These are phyloP conservation scores for Artibeus lituratus DNA, from an alignment of 2,797 vertebrate genomes.

Conservation along the genomic window DNA sequence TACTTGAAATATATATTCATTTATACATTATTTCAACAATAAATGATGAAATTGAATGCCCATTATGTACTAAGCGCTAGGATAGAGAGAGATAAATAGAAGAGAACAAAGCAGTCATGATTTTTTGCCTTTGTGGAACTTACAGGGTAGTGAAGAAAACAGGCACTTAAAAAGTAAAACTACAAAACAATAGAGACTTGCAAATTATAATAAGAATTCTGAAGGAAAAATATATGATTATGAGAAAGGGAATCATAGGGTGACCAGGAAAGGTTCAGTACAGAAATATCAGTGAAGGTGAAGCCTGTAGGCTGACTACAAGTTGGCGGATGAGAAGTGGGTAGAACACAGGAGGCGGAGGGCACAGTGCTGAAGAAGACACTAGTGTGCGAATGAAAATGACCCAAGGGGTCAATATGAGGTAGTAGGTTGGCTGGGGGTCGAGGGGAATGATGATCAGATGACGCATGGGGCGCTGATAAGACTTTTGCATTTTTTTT, in stretches of 20 bases:
- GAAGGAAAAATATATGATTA: background rate
- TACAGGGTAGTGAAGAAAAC: background rate
- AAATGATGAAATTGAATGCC: background rate
- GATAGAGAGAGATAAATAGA: background rate
- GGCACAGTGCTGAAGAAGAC: background rate
- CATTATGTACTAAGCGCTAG: background rate
- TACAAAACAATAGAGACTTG: background rate
- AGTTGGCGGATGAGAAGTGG: background rate
- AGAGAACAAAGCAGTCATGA: background rate
- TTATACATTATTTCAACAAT: slow-evolving; percentile 17
- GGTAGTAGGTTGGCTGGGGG: too few relatives aligned
- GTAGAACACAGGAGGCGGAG: background rate
- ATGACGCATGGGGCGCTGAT: background rate
- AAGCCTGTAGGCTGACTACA: background rate
- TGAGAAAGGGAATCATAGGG: background rate
- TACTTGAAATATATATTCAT: background rate
- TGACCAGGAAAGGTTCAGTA: background rate
- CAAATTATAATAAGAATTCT: background rate
- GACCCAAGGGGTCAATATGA: background rate
- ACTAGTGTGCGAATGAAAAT: background rate
- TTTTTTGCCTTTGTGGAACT: background rate
- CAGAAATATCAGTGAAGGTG: background rate
- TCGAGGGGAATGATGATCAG: background rate
- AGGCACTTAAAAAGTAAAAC: background rate
- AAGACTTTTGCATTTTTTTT: background rate